Conservation (phyloP, 2,888 invertebrate genomes). For the Allolobophora icterica region DNA sequence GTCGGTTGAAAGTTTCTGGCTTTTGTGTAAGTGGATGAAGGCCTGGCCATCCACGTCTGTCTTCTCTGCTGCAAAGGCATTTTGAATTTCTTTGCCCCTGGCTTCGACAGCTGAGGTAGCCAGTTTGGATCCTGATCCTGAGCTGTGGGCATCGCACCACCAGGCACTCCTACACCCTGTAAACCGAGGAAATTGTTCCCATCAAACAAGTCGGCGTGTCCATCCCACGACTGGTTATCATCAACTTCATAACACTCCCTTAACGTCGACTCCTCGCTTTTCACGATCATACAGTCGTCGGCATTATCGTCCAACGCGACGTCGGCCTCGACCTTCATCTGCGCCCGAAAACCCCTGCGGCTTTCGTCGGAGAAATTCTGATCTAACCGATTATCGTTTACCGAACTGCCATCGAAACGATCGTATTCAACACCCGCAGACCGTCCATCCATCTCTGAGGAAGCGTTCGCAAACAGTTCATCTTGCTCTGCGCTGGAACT, state of each 20-base stretch:
- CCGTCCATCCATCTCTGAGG: not conserved
- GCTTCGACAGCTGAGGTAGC: not conserved
- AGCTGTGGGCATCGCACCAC: not conserved
- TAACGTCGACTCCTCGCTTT: not conserved
- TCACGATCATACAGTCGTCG: slow-evolving; percentile 25
- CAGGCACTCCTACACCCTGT: not conserved
- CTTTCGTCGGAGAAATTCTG: not conserved
- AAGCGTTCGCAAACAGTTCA: not conserved
- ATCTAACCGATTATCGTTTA: slow-evolving; percentile 17
- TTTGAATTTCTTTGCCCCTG: not conserved
- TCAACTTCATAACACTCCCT: not conserved
- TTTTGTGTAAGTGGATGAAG: not conserved
- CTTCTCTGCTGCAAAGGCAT: slow-evolving; percentile 10
- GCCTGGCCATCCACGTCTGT: not conserved
- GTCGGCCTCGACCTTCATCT: not conserved
- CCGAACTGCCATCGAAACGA: not conserved
- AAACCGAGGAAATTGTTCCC: not conserved
- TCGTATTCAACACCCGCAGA: not conserved
- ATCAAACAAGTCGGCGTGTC: not conserved
- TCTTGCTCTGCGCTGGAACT: not conserved
- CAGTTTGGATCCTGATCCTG: not conserved
- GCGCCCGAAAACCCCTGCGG: not conserved
- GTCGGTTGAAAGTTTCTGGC: not conserved
- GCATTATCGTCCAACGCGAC: not conserved
- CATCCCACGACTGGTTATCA: not conserved